Evolutionary conservation across 2,113 vertebrate species (phyloP).

Genomic region (Entelurus aequoreus): DNA sequence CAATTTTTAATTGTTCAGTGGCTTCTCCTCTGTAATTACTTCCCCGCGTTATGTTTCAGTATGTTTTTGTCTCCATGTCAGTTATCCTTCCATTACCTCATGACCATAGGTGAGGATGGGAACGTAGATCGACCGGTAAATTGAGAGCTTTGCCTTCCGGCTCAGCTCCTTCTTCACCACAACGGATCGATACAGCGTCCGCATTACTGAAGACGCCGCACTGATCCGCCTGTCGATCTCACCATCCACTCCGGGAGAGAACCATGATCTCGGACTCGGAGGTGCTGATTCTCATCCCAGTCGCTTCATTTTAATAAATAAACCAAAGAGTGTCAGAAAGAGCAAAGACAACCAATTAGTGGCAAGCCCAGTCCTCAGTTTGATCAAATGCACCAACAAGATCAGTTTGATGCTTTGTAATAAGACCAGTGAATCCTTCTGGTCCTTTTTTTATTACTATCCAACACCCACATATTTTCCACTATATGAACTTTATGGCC

Average conservation of each 20-base stretch:
- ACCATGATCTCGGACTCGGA: too few relatives aligned
- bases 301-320: not conserved
- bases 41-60: constrained; percentile 22
- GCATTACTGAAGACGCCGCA: too few relatives aligned
- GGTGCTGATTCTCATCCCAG: too few relatives aligned
- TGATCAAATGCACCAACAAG: not conserved
- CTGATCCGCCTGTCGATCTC: too few relatives aligned
- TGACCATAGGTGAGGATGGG: too few relatives aligned
- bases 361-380: not conserved
- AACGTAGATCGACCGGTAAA: too few relatives aligned
- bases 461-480: not conserved
- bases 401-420: not conserved
- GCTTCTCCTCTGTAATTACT: constrained; percentile 22
- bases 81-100: constrained; percentile 9
- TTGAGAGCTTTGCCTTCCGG: too few relatives aligned
- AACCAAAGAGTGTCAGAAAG: not conserved
- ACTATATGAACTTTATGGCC: not conserved
- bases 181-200: too few relatives aligned
- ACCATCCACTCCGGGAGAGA: too few relatives aligned
- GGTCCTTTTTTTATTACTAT: too few relatives aligned
- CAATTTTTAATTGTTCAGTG: constrained; percentile 18
- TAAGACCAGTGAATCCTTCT: not conserved
- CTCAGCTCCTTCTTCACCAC: too few relatives aligned
- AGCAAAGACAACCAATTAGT: not conserved
- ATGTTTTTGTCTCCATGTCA: constrained; percentile 1